phyloP scores from a whole-genome alignment of 2,888 invertebrate genomes.

The Drosophila suboccidentalis region DNA sequence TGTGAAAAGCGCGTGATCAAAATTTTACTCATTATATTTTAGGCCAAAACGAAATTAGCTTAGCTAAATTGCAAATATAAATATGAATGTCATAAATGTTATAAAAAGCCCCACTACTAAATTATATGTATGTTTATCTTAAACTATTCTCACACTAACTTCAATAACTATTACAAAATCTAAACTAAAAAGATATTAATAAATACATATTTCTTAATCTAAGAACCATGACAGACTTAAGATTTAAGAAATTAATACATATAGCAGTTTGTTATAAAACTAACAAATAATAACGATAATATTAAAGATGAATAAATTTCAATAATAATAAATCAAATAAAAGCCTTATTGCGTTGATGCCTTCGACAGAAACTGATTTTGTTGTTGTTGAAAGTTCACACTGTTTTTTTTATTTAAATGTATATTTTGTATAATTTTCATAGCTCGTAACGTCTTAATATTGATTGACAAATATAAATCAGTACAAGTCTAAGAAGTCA shows the following conservation, averaged over 20 bases:
- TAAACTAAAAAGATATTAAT: background rate
- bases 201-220: background rate
- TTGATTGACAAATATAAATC: background rate
- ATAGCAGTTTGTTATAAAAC: background rate
- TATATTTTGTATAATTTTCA: background rate
- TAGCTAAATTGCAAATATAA: constrained; percentile 42
- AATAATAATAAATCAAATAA: constrained; percentile 7
- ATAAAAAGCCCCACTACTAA: constrained; percentile 10
- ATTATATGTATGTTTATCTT: constrained; percentile 17
- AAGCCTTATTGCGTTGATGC: constrained; percentile 30
- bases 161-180: constrained; percentile 1
- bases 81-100: constrained; percentile 14
- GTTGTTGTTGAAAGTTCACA: background rate
- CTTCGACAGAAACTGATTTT: background rate
- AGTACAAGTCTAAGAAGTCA: background rate
- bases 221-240: background rate
- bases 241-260: background rate
- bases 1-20: constrained; percentile 63
- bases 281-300: background rate
- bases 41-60: constrained; percentile 34
- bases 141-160: background rate
- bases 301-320: constrained; percentile 2
- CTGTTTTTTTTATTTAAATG: background rate
- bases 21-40: constrained; percentile 28
- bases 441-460: background rate